These are phyloP conservation scores for Calliphora vomitoria DNA, from an alignment of 2,888 invertebrate genomes.

Conservation along the genomic window DNA sequence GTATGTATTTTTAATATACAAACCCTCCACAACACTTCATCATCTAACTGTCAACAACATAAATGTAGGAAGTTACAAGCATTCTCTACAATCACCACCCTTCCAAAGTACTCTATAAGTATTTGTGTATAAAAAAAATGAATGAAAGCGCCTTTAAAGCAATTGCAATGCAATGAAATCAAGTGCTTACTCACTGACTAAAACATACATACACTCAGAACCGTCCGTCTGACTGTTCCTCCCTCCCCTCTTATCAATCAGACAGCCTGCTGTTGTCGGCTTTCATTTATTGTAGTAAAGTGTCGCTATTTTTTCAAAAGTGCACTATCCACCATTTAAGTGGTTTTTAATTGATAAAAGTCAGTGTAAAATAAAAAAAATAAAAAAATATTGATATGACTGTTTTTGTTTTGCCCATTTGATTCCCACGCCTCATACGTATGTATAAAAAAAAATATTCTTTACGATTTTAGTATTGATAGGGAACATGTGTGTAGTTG, in stretches of 20 bases:
- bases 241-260: background rate
- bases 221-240: background rate
- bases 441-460: background rate
- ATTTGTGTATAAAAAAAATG: background rate
- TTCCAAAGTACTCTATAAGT: background rate
- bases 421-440: slow-evolving; percentile 51
- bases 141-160: slow-evolving; percentile 36
- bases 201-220: slow-evolving; percentile 7
- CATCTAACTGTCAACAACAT: slow-evolving; percentile 29
- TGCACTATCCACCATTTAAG: slow-evolving; percentile 78
- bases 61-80: background rate
- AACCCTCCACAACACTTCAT: slow-evolving; percentile 3
- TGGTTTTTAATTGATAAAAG: slow-evolving; percentile 82
- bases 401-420: slow-evolving; percentile 26
- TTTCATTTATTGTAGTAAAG: slow-evolving; percentile 52
- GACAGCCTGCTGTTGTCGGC: slow-evolving; percentile 51
- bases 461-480: background rate
- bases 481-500: background rate
- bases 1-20: background rate
- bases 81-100: background rate
- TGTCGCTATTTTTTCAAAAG: slow-evolving; percentile 58
- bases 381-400: slow-evolving; percentile 38
- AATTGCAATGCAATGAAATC: slow-evolving; percentile 28
- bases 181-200: slow-evolving; percentile 9
- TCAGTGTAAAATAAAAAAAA: slow-evolving; percentile 27